These are phyloP conservation scores for Steinernema khuongi DNA, from an alignment of 1,140 invertebrate species.

Conservation along the genomic window DNA sequence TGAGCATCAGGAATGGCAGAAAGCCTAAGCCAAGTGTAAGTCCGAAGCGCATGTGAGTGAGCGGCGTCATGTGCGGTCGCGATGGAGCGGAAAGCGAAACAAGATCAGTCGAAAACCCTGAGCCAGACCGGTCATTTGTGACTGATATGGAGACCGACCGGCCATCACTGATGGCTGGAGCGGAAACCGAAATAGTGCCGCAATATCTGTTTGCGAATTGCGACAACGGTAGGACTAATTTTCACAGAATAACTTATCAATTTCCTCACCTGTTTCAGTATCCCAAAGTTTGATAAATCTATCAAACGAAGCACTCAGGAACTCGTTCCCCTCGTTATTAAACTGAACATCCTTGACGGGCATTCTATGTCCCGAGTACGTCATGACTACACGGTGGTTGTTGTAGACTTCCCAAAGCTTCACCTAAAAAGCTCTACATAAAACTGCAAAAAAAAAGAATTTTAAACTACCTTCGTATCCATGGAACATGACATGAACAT, in stretches of 20 bases:
- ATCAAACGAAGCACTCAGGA: slow-evolving; percentile 80
- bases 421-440: slow-evolving; percentile 45
- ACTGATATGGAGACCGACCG: not conserved
- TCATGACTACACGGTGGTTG: slow-evolving; percentile 82
- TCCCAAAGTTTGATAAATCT: slow-evolving; percentile 97
- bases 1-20: too few species aligned
- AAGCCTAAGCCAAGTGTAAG: too few species aligned
- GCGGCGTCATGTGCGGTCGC: too few species aligned
- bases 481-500: slow-evolving; percentile 88
- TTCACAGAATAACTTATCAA: not conserved
- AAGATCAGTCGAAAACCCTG: not conserved
- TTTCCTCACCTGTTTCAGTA: slow-evolving; percentile 75
- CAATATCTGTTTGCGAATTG: too few species aligned
- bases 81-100: too few species aligned
- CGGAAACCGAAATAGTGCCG: too few species aligned
- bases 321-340: slow-evolving; percentile 84
- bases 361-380: slow-evolving; percentile 91
- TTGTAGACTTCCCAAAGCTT: slow-evolving; percentile 97
- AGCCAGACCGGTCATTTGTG: not conserved
- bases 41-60: too few species aligned
- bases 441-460: slow-evolving; percentile 20
- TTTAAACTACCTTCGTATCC: slow-evolving; percentile 88
- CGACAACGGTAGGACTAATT: slow-evolving; percentile 16
- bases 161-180: too few species aligned
- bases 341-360: slow-evolving; percentile 85